phyloP scores from a whole-genome alignment of 1,140 invertebrate species.

The Daktulosphaira vitifoliae region DNA sequence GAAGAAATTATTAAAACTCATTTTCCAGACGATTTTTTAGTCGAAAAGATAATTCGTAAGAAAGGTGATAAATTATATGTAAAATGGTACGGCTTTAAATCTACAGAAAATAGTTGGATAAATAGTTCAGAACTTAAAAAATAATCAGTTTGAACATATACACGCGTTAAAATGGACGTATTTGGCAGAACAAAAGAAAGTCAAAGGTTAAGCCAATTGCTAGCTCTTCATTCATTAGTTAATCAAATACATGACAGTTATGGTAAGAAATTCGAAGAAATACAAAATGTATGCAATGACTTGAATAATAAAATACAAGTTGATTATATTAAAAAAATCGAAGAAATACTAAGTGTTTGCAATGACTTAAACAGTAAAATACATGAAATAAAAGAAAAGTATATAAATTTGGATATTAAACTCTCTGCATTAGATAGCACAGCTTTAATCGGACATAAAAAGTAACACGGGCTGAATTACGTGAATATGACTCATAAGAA shows the following conservation, averaged over 20 bases:
- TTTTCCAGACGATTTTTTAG: conserved; percentile 45
- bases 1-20: conserved; percentile 37
- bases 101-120: conserved; percentile 11
- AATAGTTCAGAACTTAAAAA: background rate
- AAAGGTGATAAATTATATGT: conserved; percentile 25
- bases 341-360: no score
- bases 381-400: background rate
- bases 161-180: background rate
- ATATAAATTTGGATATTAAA: background rate
- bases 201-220: background rate
- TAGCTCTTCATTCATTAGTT: background rate
- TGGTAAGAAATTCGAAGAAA: background rate
- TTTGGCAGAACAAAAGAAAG: background rate
- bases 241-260: background rate
- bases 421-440: background rate
- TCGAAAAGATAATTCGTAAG: conserved; percentile 41
- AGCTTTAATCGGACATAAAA: background rate
- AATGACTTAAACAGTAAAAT: background rate
- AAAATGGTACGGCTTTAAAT: conserved; percentile 35
- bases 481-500: background rate
- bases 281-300: no score
- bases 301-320: background rate
- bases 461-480: background rate
- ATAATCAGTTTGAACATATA: background rate
- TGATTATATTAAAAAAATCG: background rate